These are phyloP conservation scores for Panonychus citri DNA, from an alignment of 1,140 invertebrate species.

Conservation along the genomic window DNA sequence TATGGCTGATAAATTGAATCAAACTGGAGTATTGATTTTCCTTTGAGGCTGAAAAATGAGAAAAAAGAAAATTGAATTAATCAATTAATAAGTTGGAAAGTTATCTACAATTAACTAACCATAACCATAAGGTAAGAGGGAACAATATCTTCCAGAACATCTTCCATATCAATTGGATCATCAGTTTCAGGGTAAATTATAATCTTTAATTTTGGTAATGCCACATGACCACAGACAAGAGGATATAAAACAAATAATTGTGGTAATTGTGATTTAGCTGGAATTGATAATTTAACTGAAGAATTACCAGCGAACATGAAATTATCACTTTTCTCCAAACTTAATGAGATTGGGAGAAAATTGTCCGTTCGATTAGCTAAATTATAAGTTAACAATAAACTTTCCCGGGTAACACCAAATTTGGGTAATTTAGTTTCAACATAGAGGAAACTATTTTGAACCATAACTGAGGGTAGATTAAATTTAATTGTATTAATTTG, in stretches of 20 bases:
- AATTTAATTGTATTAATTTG: not conserved
- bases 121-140: constrained; percentile 35
- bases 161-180: constrained; percentile 23
- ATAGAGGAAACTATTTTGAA: constrained; percentile 40
- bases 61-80: not conserved
- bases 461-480: constrained; percentile 20
- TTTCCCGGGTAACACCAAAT: constrained; percentile 40
- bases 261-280: not conserved
- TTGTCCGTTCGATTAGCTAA: constrained; percentile 43
- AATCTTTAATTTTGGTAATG: constrained; percentile 38
- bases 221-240: constrained; percentile 39
- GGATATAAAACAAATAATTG: constrained; percentile 36
- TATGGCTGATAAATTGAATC: too few relatives aligned
- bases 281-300: constrained; percentile 37
- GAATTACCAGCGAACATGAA: constrained; percentile 68
- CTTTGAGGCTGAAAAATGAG: not conserved
- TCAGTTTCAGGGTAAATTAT: constrained; percentile 21
- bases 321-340: constrained; percentile 52
- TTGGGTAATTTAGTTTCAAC: constrained; percentile 45
- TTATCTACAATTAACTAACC: constrained; percentile 13
- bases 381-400: constrained; percentile 34
- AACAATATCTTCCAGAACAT: constrained; percentile 28
- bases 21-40: not conserved
- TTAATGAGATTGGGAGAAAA: constrained; percentile 43
- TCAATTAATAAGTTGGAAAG: not conserved